Evolutionary conservation across 2,888 invertebrate species (phyloP).

Genomic region (Nephrotoma guestfalica): DNA sequence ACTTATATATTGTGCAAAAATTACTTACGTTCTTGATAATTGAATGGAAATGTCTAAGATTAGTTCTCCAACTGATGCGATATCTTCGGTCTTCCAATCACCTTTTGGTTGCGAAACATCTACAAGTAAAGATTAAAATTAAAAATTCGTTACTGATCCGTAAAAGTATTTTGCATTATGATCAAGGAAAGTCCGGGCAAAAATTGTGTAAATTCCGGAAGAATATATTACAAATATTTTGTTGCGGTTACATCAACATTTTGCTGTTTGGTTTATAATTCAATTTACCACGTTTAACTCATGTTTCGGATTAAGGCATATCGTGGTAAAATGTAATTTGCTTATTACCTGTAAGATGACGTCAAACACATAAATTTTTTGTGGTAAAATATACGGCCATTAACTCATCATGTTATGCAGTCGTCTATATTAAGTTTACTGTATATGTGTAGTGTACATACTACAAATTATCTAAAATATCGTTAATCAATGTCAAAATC

Average conservation of each 20-base stretch:
- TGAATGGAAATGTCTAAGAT: slow-evolving; percentile 72
- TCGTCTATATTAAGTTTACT: background rate
- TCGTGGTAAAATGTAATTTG: background rate
- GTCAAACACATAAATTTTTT: background rate
- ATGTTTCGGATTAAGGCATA: background rate
- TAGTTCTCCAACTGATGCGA: slow-evolving; percentile 74
- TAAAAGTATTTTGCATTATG: background rate
- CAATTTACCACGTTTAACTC: too few relatives aligned
- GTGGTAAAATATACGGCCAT: background rate
- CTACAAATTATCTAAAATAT: background rate
- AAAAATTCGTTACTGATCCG: background rate
- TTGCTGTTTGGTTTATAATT: background rate
- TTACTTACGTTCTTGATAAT: slow-evolving; percentile 65
- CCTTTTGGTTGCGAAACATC: slow-evolving; percentile 67
- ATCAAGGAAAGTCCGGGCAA: background rate
- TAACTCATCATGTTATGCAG: background rate
- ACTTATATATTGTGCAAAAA: background rate
- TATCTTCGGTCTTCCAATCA: slow-evolving; percentile 72
- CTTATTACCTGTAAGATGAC: background rate
- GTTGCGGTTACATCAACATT: background rate
- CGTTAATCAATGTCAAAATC: background rate
- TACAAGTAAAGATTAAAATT: slow-evolving; percentile 27
- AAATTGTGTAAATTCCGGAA: background rate
- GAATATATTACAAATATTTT: background rate
- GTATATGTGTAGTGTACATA: background rate